Evolutionary conservation across 2,888 invertebrate species (phyloP).

Genomic region (Thelaira solivaga): DNA sequence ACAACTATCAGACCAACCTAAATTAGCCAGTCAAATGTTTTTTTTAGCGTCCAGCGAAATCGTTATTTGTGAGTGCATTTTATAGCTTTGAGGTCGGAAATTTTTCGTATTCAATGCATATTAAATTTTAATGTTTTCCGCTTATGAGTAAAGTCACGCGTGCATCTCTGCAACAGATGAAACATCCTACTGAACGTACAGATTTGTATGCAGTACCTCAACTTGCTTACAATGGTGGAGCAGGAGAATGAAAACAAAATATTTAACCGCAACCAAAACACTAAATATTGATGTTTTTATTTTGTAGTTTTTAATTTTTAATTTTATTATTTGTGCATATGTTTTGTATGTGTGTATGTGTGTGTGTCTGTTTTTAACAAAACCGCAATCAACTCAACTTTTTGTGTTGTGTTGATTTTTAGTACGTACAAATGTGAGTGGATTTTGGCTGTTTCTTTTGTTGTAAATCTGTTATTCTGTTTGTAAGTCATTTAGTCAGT

Average conservation of each 20-base stretch:
- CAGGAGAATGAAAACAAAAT: conserved; percentile 10
- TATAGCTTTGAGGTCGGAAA: too few species aligned
- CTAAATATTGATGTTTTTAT: conserved; percentile 42
- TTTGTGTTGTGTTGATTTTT: not conserved
- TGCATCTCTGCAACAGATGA: not conserved
- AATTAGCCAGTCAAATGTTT: too few species aligned
- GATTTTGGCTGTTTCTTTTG: not conserved
- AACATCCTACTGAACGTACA: not conserved
- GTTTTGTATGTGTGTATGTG: too few species aligned
- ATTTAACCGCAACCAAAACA: conserved; percentile 48
- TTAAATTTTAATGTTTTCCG: too few species aligned
- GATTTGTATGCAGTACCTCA: not conserved
- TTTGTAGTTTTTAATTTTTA: not conserved
- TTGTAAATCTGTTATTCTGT: not conserved
- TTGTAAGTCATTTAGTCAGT: not conserved
- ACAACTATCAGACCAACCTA: too few species aligned
- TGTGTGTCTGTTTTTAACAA: conserved; percentile 29
- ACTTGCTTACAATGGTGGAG: not conserved
- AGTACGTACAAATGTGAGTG: not conserved
- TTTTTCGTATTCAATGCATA: too few species aligned
- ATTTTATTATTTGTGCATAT: too few species aligned
- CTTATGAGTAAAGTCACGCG: not conserved
- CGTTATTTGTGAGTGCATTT: too few species aligned
- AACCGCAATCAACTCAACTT: conserved; percentile 45
- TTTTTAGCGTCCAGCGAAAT: too few species aligned